Evolutionary conservation across 1,140 invertebrate species (phyloP).

Genomic region (Littorina saxatilis): DNA sequence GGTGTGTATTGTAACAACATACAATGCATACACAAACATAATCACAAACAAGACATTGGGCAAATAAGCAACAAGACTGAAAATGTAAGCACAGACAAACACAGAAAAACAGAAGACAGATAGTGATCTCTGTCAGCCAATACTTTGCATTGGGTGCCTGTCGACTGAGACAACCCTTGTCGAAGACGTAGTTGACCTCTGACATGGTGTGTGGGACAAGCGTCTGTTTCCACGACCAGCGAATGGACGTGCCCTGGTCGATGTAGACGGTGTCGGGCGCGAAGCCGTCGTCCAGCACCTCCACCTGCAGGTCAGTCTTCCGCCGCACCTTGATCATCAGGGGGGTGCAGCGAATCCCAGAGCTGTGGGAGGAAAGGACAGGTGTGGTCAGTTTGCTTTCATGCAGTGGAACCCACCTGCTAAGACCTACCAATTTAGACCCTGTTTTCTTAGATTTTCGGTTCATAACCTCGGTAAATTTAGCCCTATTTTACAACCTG

Average conservation of each 20-base stretch:
- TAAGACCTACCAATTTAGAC: no score
- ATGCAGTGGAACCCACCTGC: no score
- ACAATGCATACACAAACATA: no score
- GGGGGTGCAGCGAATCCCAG: constrained; percentile 68
- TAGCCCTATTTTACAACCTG: no score
- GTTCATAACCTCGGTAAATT: no score
- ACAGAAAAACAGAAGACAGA: not conserved
- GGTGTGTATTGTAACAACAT: no score
- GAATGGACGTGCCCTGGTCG: constrained; percentile 70
- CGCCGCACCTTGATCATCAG: constrained; percentile 64
- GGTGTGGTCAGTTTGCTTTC: no score
- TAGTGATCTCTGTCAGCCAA: no score
- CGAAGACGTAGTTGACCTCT: constrained; percentile 65
- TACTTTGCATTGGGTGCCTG: constrained; percentile 55
- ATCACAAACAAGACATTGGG: no score
- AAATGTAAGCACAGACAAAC: no score
- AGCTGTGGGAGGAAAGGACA: constrained; percentile 54
- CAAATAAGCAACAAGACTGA: no score
- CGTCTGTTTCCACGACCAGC: constrained; percentile 72
- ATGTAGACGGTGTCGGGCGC: constrained; percentile 66
- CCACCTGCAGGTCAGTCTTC: constrained; percentile 60
- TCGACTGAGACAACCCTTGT: constrained; percentile 58
- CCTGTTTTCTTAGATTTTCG: no score
- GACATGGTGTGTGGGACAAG: constrained; percentile 66
- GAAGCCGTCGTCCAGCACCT: constrained; percentile 72